Conservation (phyloP, 2,797 vertebrate species). For the Phyllotis vaccarum region DNA sequence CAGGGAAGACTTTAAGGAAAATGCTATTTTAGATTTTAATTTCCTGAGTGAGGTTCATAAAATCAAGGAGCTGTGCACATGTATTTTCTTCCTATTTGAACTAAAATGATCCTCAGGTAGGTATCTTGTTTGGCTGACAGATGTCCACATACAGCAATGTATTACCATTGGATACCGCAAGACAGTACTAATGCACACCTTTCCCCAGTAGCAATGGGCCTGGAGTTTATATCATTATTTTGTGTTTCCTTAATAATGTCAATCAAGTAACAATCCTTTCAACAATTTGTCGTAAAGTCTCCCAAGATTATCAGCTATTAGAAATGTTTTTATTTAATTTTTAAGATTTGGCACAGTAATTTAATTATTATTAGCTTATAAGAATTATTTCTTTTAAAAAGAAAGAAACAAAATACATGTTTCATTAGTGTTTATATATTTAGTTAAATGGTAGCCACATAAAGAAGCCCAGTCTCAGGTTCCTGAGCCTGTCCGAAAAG, state of each 20-base stretch:
- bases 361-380: neutral
- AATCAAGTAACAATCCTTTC: neutral
- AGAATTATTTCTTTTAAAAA: neutral
- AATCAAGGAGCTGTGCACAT: neutral
- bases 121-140: neutral
- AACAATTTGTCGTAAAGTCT: slow-evolving; percentile 3
- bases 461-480: neutral
- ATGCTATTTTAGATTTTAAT: neutral
- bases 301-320: neutral
- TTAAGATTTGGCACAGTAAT: neutral
- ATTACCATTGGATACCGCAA: neutral
- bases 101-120: neutral
- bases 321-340: neutral
- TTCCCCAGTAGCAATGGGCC: neutral
- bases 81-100: slow-evolving; percentile 22
- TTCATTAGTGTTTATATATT: slow-evolving; percentile 3
- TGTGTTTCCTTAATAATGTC: slow-evolving; percentile 12
- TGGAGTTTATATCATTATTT: neutral
- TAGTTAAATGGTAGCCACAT: neutral
- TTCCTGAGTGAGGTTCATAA: neutral
- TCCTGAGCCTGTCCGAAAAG: neutral
- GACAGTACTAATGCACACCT: neutral
- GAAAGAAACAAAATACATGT: neutral
- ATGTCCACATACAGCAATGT: neutral
- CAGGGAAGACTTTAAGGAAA: neutral